Conservation (phyloP, 2,888 invertebrate species). For the Scaptomyza reducta region DNA sequence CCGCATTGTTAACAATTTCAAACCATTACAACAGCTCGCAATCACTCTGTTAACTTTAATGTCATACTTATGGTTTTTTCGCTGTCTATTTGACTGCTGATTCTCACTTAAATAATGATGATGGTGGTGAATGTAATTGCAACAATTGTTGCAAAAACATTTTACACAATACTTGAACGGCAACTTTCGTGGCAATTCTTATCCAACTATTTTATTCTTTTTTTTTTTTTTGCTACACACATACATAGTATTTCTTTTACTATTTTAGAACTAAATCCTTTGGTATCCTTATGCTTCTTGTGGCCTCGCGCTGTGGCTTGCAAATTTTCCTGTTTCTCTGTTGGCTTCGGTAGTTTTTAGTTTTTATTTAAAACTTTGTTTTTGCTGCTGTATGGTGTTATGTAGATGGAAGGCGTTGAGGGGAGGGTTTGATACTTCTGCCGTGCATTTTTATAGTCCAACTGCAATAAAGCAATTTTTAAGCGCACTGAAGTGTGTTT, state of each 20-base stretch:
- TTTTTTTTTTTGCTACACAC: constrained; percentile 5
- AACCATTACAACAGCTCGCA: constrained; percentile 30
- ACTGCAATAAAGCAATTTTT: constrained; percentile 80
- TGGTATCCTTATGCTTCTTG: constrained; percentile 71
- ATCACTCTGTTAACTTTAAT: constrained; percentile 26
- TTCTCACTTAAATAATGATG: constrained; percentile 63
- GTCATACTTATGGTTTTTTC: constrained; percentile 12
- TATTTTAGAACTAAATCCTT: constrained; percentile 63
- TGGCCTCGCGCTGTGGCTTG: constrained; percentile 66
- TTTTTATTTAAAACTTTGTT: constrained; percentile 27
- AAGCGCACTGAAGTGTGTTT: constrained; percentile 79
- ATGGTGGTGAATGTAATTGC: constrained; percentile 65
- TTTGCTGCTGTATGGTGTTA: not conserved
- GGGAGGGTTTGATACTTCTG: constrained; percentile 52
- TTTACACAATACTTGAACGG: constrained; percentile 49
- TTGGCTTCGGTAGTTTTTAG: constrained; percentile 49
- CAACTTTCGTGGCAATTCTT: constrained; percentile 54
- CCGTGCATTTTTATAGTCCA: constrained; percentile 79
- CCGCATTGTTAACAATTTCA: constrained; percentile 39
- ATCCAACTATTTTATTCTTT: constrained; percentile 38
- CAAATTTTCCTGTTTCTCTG: constrained; percentile 73
- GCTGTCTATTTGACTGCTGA: constrained; percentile 13
- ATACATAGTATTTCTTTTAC: constrained; percentile 16
- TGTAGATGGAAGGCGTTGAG: not conserved
- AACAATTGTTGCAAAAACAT: constrained; percentile 58